phyloP scores from a whole-genome alignment of 2,113 vertebrate genomes.

The Bostrychus sinensis region DNA sequence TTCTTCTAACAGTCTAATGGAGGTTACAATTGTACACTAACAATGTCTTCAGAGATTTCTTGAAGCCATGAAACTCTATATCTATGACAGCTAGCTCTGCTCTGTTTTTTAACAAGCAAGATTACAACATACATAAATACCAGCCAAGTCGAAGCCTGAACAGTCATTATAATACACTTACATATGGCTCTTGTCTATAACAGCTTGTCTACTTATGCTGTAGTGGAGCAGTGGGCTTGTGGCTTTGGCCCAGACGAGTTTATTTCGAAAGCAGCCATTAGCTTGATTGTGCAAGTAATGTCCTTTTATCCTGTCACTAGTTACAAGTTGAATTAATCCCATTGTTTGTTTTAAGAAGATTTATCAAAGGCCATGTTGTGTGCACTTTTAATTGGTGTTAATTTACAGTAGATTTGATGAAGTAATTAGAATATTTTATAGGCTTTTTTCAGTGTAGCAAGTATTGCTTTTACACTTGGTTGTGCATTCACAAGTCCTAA shows the following conservation, averaged over 20 bases:
- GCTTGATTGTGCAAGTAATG: slow-evolving; percentile 24
- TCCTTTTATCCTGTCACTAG: slow-evolving; percentile 6
- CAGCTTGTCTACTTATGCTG: neutral
- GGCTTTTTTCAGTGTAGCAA: neutral
- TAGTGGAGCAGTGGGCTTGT: neutral
- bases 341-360: slow-evolving; percentile 25
- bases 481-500: slow-evolving; percentile 1
- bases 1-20: neutral
- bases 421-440: neutral
- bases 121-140: neutral
- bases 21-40: neutral
- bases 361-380: neutral
- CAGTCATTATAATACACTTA: neutral
- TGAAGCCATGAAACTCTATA: slow-evolving; percentile 17
- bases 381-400: slow-evolving; percentile 8
- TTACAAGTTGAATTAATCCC: slow-evolving; percentile 4
- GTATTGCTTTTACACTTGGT: slow-evolving; percentile 5
- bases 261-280: slow-evolving; percentile 9
- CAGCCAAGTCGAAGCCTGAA: neutral
- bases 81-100: slow-evolving; percentile 13
- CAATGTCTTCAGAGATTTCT: neutral
- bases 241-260: slow-evolving; percentile 2
- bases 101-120: slow-evolving; percentile 4
- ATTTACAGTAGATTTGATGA: neutral
- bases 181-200: neutral